Percentiles rank a stretch among this genome's conserved stretches.
Conservation (phyloP, 35 echinoderm and acorn worm genomes). For the Strongylocentrotus purpuratus region DNA sequence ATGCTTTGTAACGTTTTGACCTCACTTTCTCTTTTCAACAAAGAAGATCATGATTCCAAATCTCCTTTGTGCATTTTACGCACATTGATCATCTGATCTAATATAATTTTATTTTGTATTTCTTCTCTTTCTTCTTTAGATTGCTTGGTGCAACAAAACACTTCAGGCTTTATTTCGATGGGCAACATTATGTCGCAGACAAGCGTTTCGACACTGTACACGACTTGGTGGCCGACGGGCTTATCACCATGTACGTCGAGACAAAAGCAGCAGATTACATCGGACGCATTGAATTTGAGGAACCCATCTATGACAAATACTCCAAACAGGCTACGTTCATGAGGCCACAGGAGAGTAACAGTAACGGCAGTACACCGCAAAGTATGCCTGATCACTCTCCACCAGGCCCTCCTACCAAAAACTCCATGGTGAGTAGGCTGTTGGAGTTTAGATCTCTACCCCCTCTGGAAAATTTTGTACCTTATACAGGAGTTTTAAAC, state of each 20-base stretch:
- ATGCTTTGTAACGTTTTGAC: too few relatives aligned
- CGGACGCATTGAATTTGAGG: slow-evolving; percentile 79
- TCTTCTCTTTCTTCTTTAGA: slow-evolving; percentile 40
- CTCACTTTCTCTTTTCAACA: too few relatives aligned
- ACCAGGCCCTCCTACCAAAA: neutral
- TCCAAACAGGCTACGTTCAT: slow-evolving; percentile 69
- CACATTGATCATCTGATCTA: too few relatives aligned
- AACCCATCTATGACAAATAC: slow-evolving; percentile 98
- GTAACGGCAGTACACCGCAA: neutral
- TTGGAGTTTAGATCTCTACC: neutral
- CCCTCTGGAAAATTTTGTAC: neutral
- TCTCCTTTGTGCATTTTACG: neutral
- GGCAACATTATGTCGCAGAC: slow-evolving; percentile 95
- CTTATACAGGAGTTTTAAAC: neutral
- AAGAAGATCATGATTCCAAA: too few relatives aligned
- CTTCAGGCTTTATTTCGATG: slow-evolving; percentile 92
- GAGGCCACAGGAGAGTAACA: neutral
- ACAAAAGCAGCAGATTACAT: slow-evolving; percentile 98
- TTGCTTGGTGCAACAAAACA: slow-evolving; percentile 78
- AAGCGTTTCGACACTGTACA: slow-evolving; percentile 93
- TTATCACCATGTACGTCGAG: slow-evolving; percentile 96
- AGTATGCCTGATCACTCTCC: neutral
- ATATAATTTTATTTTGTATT: neutral
- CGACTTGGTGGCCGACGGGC: slow-evolving; percentile 88
- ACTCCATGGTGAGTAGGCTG: neutral